Base-by-base conservation (phyloP, 2,888 invertebrate species). In the Oithona nana region DNA sequence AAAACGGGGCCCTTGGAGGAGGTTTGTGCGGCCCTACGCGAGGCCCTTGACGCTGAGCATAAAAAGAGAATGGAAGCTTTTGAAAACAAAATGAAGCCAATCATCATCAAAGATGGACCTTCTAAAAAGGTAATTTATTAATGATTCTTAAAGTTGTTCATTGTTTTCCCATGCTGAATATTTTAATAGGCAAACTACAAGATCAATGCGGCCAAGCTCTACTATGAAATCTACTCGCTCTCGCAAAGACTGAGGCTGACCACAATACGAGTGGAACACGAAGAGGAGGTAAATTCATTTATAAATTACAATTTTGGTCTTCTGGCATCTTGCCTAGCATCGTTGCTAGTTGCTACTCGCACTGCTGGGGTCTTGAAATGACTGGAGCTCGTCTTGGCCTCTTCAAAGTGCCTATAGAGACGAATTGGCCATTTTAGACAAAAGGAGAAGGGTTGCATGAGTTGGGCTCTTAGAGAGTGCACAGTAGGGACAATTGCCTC, bases 91-190 rank as follows among this genome's bases (percentile, higher is more conserved):
- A 61, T 61, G 61, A 51, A 61, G 54, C 61, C 61, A 49, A 61
- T 61, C 28, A 61, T 61, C 30, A 54, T 61, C 49, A 61, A 22
- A 61, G 61, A 61, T 52, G 61, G 61, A 11, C 61, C 61, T 28
- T 61, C 61, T 20, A 24, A 22, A 30, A 61, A 61, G 24, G 61
- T 61, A 57, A 30, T 3, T 1, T 28, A 26, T 28, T 24, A n/a
- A n/a, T n/a, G n/a, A n/a, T n/a, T 39, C 39, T 39, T 11, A 39
- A 39, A 39, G 8, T 39, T 11, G 16, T 39, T 39, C 6, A 16
- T 6, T 16, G 16, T 39, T 39, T 39, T 6, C 39, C 39, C 39
- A 39, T 39, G 39, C 16, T 6, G 8, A 11, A 39, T 39, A 11
- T 39, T 39, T 39, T 16, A 39, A 13, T 30, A 61, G 61, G 61